Base-by-base conservation (phyloP, 2,888 invertebrate species). In the Tinea semifulvella region DNA sequence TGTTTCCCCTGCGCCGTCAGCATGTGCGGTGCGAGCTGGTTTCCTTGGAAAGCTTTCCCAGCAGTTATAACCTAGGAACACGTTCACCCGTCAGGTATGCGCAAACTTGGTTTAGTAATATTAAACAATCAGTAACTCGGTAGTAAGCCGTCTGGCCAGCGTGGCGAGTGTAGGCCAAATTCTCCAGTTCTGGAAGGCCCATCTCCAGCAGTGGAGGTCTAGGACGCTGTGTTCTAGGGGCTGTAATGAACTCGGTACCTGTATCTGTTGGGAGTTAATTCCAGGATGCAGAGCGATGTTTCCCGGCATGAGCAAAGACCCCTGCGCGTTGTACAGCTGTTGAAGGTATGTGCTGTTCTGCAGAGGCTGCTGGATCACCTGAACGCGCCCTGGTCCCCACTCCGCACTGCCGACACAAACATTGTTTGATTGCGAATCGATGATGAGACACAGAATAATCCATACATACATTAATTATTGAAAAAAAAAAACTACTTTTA, bases 21-120 rank as follows among this genome's bases (percentile, higher is more conserved):
- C 92, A 94, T 93, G 59, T 94, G 94, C 0, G 91, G 91, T 2
- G 85, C 84, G 42, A 89, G 68, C 52, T 90, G 89, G 54, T 88
- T 89, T 38, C 91, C 88, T 65, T 92, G 92, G 65, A 93, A 93
- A 2, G 92, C 90, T 62, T 94, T 94, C 18, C 90, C 88, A 14
- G 91, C 87, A 5, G 93, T 87, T 50, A 94, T 92, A 47, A 93
- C 90, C 87, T 92, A 17, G n/a, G 25, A 42, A 25, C 6, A 22
- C 11, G 13, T 13, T 3, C 3, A 42, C 11, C 25, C n/a, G n/a
- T n/a, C n/a, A n/a, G n/a, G n/a, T n/a, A n/a, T n/a, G n/a, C n/a
- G n/a, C n/a, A n/a, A n/a, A n/a, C n/a, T n/a, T n/a, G n/a, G n/a
- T n/a, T n/a, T n/a, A n/a, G n/a, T n/a, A n/a, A n/a, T n/a, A n/a